Evolutionary conservation across 2,888 invertebrate species (phyloP).

Genomic region (Augiades crinisus): DNA sequence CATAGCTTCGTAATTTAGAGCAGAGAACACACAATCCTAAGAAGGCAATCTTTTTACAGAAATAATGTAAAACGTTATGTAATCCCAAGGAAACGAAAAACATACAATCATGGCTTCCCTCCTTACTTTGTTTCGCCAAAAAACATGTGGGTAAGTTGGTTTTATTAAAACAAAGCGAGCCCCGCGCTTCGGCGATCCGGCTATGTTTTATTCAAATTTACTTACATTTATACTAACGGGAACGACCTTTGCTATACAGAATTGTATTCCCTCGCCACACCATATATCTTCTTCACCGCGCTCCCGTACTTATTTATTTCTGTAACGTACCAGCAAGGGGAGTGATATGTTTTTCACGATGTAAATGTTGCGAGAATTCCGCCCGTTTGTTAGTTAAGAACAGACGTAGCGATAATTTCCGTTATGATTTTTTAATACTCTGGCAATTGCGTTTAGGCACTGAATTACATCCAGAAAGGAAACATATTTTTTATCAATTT

Average conservation of each 20-base stretch:
- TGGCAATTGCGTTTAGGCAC: too few species aligned
- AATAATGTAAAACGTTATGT: too few species aligned
- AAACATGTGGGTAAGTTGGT: constrained; percentile 19
- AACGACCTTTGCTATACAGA: constrained; percentile 73
- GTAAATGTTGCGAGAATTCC: constrained; percentile 27
- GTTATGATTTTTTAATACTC: too few species aligned
- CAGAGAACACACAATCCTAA: too few species aligned
- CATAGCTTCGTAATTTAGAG: too few species aligned
- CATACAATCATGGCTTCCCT: constrained; percentile 1
- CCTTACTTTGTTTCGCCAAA: background rate
- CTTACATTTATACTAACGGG: constrained; percentile 80
- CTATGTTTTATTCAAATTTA: constrained; percentile 81
- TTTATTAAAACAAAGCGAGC: constrained; percentile 35
- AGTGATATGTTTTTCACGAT: constrained; percentile 33
- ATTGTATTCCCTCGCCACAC: constrained; percentile 77
- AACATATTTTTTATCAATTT: too few species aligned
- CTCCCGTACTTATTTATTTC: constrained; percentile 70
- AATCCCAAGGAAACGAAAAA: background rate
- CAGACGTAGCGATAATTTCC: too few species aligned
- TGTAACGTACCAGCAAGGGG: constrained; percentile 42
- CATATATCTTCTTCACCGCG: constrained; percentile 77
- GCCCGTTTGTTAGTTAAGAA: background rate
- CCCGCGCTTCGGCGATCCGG: constrained; percentile 39
- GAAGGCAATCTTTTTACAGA: too few species aligned
- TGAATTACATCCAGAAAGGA: too few species aligned